These are phyloP conservation scores for Taenioides sp. DNA, from an alignment of 2,797 vertebrate genomes.

Conservation along the genomic window DNA sequence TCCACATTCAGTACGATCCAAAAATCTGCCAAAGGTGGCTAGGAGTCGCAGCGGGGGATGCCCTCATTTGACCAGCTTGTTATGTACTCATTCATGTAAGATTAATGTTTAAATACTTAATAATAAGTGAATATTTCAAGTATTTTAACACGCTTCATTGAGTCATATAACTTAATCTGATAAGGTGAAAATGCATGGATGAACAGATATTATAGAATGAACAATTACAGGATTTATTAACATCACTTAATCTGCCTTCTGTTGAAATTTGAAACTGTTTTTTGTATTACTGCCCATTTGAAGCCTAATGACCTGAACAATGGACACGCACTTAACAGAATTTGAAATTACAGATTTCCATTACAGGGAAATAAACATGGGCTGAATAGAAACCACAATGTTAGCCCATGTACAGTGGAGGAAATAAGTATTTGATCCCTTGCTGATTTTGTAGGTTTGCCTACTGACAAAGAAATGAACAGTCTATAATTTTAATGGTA, in stretches of 20 bases:
- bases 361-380: slow-evolving; percentile 17
- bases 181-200: slow-evolving; percentile 12
- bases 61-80: slow-evolving; percentile 42
- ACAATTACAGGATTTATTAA: neutral
- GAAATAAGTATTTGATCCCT: too few relatives aligned
- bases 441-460: too few relatives aligned
- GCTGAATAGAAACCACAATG: slow-evolving; percentile 21
- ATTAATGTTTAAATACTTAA: slow-evolving; percentile 41
- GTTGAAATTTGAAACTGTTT: neutral
- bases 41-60: slow-evolving; percentile 51
- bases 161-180: slow-evolving; percentile 24
- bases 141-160: slow-evolving; percentile 46
- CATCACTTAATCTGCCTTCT: neutral
- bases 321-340: neutral
- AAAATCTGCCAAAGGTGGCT: slow-evolving; percentile 51
- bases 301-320: neutral
- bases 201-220: slow-evolving; percentile 1
- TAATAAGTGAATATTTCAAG: slow-evolving; percentile 48
- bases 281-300: neutral
- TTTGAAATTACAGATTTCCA: slow-evolving; percentile 12
- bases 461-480: too few relatives aligned
- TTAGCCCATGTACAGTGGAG: slow-evolving; percentile 11
- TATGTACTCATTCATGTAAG: slow-evolving; percentile 44
- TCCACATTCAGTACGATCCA: slow-evolving; percentile 36
- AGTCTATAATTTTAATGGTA: too few relatives aligned